Conservation (phyloP, 2,888 invertebrate species). For the Athetis lepigone region DNA sequence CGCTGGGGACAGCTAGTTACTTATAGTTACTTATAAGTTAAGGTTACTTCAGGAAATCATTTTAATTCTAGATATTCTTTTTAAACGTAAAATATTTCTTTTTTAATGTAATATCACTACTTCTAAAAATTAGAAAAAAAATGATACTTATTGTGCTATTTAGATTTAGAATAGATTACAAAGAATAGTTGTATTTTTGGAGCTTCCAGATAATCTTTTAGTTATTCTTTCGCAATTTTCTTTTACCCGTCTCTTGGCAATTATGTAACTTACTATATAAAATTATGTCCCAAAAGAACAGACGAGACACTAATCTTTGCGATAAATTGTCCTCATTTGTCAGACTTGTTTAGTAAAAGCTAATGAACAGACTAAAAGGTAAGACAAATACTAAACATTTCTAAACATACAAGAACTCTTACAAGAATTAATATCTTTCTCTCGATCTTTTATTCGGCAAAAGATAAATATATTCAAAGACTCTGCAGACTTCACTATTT, state of each 20-base stretch:
- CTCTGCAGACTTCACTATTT: constrained; percentile 12
- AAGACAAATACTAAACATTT: constrained; percentile 12
- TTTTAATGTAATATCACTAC: too few species aligned
- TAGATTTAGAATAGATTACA: too few species aligned
- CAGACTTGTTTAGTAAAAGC: neutral
- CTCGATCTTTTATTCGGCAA: constrained; percentile 22
- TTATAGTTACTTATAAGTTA: too few species aligned
- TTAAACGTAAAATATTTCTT: too few species aligned
- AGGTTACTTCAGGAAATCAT: too few species aligned
- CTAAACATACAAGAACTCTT: constrained; percentile 1
- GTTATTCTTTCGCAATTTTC: neutral
- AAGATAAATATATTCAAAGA: constrained; percentile 30
- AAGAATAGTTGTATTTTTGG: too few species aligned
- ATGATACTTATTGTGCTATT: too few species aligned
- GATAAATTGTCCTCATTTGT: neutral
- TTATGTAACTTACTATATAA: neutral
- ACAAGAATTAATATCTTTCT: constrained; percentile 8
- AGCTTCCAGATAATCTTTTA: too few species aligned
- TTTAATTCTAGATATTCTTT: too few species aligned
- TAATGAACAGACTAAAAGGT: constrained; percentile 16
- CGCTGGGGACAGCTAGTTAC: too few species aligned
- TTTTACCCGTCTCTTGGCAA: too few species aligned
- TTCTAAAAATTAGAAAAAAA: too few species aligned
- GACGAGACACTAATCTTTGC: neutral
- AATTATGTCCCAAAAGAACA: neutral